Base-by-base conservation (phyloP, 2,797 vertebrate genomes). In the Amphiprion clarkii region DNA sequence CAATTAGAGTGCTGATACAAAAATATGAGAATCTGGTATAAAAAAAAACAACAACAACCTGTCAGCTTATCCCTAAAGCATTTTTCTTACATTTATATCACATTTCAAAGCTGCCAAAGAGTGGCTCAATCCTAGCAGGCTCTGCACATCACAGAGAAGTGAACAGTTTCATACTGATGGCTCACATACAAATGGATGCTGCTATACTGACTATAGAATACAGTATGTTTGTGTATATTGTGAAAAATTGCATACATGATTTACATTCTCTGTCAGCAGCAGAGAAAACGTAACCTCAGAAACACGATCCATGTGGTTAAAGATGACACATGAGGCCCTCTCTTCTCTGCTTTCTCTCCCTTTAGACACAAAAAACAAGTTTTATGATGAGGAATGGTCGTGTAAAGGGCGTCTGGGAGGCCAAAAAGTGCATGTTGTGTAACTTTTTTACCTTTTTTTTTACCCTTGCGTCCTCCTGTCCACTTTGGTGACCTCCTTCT, bases 51-150 rank as follows among this genome's bases (percentile, higher is more conserved):
- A 1, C 23, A 23, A 67, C 46, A 39, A 65, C 62, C 44, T 44
- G 63, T 74, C 52, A 77, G 16, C 33, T 76, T 68, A 48, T 56
- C n/a, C 40, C 46, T 44, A 63, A 63, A 67, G 54, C 65, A 44
- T 0, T 67, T 51, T 65, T 69, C 33, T 60, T 51, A 65, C 23
- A 61, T 44, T 55, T 19, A 62, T 21, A 53, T 74, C 56, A 62
- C 46, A 85, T 79, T 82, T 82, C 54, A 80, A 88, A 91, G 88
- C 90, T 91, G 88, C 88, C 83, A 51, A 75, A 73, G 27, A 63
- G 76, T 66, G 90, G 88, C 89, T 93, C 90, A 91, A 83, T 87
- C 31, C 42, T 87, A 76, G 78, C 82, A 89, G 80, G 67, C 1
- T 40, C 42, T 79, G 76, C 21, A 49, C 25, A n/a, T 66, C 46